A percentile compares a stretch with the other conserved stretches of the same genome.
Evolutionary conservation across 2,113 vertebrate genomes (phyloP).

Genomic region (Raja brachyura): DNA sequence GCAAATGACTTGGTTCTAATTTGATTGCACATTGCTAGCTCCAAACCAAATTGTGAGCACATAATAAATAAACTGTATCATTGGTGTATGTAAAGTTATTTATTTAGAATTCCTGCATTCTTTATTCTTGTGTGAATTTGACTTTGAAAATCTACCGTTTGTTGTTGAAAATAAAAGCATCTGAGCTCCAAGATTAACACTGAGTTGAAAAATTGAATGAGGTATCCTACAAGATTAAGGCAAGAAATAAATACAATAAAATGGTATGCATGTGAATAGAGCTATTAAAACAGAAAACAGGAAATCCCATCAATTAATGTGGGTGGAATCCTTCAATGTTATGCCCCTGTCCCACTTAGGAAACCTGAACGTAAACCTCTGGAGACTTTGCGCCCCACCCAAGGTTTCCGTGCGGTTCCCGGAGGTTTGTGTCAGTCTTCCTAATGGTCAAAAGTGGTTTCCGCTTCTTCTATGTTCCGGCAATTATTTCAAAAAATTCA

Average conservation of each 20-base stretch:
- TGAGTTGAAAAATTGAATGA: background rate
- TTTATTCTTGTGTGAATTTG: background rate
- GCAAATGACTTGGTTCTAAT: background rate
- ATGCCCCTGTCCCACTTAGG: no score
- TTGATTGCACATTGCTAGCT: background rate
- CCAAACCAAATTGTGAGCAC: background rate
- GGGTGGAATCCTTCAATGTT: background rate
- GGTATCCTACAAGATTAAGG: background rate
- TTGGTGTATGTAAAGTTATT: background rate
- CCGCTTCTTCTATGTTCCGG: no score
- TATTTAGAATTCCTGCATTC: background rate
- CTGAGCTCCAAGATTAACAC: background rate
- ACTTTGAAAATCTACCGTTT: background rate
- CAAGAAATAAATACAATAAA: background rate
- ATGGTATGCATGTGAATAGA: background rate
- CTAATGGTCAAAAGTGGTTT: no score
- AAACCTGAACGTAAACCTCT: no score
- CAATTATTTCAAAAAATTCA: no score
- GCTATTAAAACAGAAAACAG: background rate
- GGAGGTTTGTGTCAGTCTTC: no score
- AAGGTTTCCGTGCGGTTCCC: no score
- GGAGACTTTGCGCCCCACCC: no score
- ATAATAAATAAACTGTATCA: background rate
- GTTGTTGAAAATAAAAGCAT: background rate
- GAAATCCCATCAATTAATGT: background rate